A percentile compares a stretch with the other conserved stretches of the same genome.
These are phyloP conservation scores for Brenthis daphne DNA, from an alignment of 2,888 invertebrate species.

Conservation along the genomic window DNA sequence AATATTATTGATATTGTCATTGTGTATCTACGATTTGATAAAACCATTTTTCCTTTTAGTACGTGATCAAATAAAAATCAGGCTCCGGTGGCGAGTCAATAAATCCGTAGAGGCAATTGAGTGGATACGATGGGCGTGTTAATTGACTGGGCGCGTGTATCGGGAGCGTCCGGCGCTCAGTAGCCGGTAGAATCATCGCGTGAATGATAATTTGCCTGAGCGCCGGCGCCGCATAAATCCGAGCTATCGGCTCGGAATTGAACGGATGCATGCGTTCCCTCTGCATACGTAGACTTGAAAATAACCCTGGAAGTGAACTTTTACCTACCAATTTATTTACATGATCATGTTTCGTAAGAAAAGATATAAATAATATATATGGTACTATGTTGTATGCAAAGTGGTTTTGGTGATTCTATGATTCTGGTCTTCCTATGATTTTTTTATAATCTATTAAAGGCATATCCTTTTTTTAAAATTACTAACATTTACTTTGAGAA, in stretches of 20 bases:
- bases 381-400: not conserved
- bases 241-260: slow-evolving; percentile 66
- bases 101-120: slow-evolving; percentile 69
- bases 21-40: slow-evolving; percentile 13
- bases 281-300: slow-evolving; percentile 44
- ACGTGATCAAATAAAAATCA: slow-evolving; percentile 42
- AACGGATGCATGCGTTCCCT: slow-evolving; percentile 55
- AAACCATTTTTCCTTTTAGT: slow-evolving; percentile 30
- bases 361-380: too few species aligned
- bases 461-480: too few species aligned
- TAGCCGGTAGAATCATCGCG: slow-evolving; percentile 70
- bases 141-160: slow-evolving; percentile 67
- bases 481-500: too few species aligned
- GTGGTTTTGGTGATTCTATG: too few species aligned
- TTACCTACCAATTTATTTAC: not conserved
- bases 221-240: slow-evolving; percentile 63
- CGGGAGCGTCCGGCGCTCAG: slow-evolving; percentile 44
- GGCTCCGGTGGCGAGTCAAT: slow-evolving; percentile 52
- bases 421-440: too few species aligned
- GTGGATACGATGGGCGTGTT: slow-evolving; percentile 74
- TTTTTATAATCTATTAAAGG: too few species aligned
- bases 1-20: not conserved
- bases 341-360: not conserved
- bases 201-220: slow-evolving; percentile 73
- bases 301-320: slow-evolving; percentile 32